Percentiles rank a stretch among this genome's conserved stretches.
phyloP scores from a whole-genome alignment of 2,888 invertebrate genomes.

The Platycheirus albimanus region DNA sequence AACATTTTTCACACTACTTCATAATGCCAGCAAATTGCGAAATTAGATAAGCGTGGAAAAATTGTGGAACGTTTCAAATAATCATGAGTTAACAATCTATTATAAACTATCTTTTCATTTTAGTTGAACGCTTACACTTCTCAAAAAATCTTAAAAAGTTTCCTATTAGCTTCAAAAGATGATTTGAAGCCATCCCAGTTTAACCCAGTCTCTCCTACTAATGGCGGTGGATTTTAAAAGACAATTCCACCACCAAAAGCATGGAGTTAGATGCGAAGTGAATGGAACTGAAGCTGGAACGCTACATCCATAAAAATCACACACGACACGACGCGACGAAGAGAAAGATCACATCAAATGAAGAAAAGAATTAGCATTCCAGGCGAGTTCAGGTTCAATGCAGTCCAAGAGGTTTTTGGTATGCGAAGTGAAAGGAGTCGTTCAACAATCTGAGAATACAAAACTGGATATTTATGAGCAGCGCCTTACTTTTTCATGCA shows the following conservation, averaged over 20 bases:
- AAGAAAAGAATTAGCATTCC: slow-evolving; percentile 76
- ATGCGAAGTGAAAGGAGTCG: slow-evolving; percentile 79
- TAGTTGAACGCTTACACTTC: too few relatives aligned
- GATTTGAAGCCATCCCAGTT: background rate
- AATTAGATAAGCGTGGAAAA: too few relatives aligned
- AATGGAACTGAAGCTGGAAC: slow-evolving; percentile 51
- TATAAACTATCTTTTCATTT: too few relatives aligned
- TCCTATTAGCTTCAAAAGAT: too few relatives aligned
- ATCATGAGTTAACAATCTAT: too few relatives aligned
- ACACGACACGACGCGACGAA: slow-evolving; percentile 35
- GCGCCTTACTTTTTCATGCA: slow-evolving; percentile 69
- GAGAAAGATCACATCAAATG: slow-evolving; percentile 74
- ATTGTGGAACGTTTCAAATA: too few relatives aligned
- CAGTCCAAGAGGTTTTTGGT: slow-evolving; percentile 75
- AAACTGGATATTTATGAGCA: slow-evolving; percentile 73
- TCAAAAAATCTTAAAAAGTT: background rate
- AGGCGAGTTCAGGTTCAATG: slow-evolving; percentile 76
- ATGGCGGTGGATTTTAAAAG: slow-evolving; percentile 24
- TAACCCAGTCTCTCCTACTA: slow-evolving; percentile 5
- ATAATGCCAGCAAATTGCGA: too few relatives aligned
- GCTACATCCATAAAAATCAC: slow-evolving; percentile 32
- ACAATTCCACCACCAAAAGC: slow-evolving; percentile 18
- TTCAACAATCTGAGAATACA: slow-evolving; percentile 75
- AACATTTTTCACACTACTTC: too few relatives aligned
- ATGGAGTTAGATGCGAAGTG: slow-evolving; percentile 51